Percentiles rank a stretch among this genome's conserved stretches.
phyloP scores from a whole-genome alignment of 2,797 vertebrate species.

The Anisognathus igniventris region DNA sequence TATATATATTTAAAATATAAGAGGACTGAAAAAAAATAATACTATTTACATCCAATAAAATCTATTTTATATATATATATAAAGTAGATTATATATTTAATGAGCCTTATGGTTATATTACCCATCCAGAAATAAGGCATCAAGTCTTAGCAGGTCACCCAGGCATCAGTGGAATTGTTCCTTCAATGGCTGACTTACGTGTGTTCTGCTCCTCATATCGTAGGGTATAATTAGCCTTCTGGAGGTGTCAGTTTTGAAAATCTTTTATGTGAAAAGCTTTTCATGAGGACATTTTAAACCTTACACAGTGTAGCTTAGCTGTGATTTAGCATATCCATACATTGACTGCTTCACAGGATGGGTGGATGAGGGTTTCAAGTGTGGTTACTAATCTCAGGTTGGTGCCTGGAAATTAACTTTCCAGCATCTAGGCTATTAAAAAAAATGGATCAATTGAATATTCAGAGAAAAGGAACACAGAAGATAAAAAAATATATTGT shows the following conservation, averaged over 20 bases:
- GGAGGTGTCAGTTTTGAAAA: neutral
- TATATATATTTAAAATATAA: neutral
- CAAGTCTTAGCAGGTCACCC: neutral
- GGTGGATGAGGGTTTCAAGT: neutral
- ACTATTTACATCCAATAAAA: neutral
- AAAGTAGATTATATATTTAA: neutral
- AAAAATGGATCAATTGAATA: neutral
- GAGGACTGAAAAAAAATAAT: neutral
- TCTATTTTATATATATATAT: no score
- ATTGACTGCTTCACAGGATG: neutral
- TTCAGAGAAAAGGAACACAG: neutral
- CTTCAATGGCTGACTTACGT: neutral
- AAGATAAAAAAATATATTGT: neutral
- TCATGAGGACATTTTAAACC: neutral
- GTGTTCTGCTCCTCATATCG: neutral
- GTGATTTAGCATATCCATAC: neutral
- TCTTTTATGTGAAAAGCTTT: neutral
- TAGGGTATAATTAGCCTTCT: neutral
- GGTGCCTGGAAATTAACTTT: neutral
- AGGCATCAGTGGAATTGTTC: neutral
- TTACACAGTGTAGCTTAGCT: neutral
- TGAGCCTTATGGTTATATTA: neutral
- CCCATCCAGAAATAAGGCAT: neutral
- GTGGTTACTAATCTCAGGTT: neutral
- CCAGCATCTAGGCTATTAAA: neutral